phyloP scores from a whole-genome alignment of 2,888 invertebrate genomes.

The Pristionchus maxplancki region DNA sequence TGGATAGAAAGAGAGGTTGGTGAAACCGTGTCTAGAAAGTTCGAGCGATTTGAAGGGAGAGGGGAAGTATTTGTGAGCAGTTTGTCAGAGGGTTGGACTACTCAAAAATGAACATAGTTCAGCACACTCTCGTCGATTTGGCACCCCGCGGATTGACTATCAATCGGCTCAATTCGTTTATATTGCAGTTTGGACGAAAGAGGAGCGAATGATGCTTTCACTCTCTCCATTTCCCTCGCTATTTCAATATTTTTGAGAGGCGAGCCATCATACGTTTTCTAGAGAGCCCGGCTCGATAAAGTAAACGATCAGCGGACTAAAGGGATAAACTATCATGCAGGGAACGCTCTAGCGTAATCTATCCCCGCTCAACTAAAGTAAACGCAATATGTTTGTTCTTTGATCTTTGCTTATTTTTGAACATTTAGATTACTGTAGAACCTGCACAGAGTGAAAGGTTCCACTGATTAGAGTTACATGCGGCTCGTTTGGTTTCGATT shows the following conservation, averaged over 20 bases:
- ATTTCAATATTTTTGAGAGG: background rate
- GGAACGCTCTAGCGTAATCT: background rate
- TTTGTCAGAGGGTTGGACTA: background rate
- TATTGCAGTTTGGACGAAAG: background rate
- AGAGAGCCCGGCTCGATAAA: background rate
- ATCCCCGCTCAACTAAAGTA: background rate
- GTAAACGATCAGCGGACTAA: background rate
- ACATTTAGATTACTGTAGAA: too few relatives aligned
- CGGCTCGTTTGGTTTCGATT: background rate
- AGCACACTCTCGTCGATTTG: background rate
- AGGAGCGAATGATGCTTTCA: background rate
- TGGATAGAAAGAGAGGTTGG: background rate
- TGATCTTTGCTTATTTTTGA: background rate
- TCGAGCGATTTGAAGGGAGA: background rate
- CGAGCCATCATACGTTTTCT: background rate
- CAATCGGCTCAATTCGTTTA: background rate
- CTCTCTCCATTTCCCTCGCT: background rate
- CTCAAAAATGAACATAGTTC: background rate
- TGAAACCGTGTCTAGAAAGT: conserved; percentile 4
- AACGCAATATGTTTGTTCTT: background rate
- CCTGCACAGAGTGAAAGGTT: too few relatives aligned
- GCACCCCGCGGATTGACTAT: background rate
- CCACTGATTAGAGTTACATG: too few relatives aligned
- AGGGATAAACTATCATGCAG: background rate
- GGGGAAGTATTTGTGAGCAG: background rate